phyloP scores from a whole-genome alignment of 2,113 vertebrate genomes.

The Oncorhynchus keta region DNA sequence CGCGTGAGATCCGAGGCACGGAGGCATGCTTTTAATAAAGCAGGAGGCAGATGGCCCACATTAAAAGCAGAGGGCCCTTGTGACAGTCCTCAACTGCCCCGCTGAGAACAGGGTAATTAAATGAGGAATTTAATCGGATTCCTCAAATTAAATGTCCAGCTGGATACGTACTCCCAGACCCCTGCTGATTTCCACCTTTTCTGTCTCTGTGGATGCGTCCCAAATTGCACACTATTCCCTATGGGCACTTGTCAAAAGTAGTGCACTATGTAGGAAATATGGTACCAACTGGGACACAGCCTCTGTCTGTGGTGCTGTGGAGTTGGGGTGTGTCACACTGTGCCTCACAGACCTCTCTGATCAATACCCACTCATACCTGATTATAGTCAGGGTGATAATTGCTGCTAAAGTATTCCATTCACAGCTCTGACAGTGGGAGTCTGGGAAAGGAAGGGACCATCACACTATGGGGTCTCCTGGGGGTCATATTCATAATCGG shows the following conservation, averaged over 20 bases:
- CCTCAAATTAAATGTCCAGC: slow-evolving; percentile 82
- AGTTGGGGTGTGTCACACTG: slow-evolving; percentile 58
- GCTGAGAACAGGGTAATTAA: slow-evolving; percentile 79
- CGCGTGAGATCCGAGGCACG: not conserved
- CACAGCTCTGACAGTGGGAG: slow-evolving; percentile 71
- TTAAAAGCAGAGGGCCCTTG: slow-evolving; percentile 76
- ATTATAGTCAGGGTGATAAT: slow-evolving; percentile 74
- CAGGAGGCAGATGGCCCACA: slow-evolving; percentile 78
- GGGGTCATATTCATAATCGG: slow-evolving; percentile 68
- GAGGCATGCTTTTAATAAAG: slow-evolving; percentile 65
- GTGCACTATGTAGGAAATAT: too few species aligned
- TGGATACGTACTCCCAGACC: slow-evolving; percentile 74
- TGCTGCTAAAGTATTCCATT: slow-evolving; percentile 75
- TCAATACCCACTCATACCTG: slow-evolving; percentile 61
- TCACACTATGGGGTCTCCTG: slow-evolving; percentile 55
- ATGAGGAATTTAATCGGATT: slow-evolving; percentile 83
- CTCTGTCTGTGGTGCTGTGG: too few species aligned
- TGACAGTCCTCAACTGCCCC: slow-evolving; percentile 78
- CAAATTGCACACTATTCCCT: slow-evolving; percentile 68
- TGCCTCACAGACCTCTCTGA: slow-evolving; percentile 63
- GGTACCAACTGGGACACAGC: too few species aligned
- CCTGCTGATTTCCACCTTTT: slow-evolving; percentile 41
- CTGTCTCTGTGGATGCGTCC: not conserved
- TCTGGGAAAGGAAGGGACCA: slow-evolving; percentile 67
- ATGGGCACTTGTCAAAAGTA: slow-evolving; percentile 9